Percentiles rank a stretch among this genome's conserved stretches.
Evolutionary conservation across 1,140 invertebrate species (phyloP).

Genomic region (Ylistrum balloti): DNA sequence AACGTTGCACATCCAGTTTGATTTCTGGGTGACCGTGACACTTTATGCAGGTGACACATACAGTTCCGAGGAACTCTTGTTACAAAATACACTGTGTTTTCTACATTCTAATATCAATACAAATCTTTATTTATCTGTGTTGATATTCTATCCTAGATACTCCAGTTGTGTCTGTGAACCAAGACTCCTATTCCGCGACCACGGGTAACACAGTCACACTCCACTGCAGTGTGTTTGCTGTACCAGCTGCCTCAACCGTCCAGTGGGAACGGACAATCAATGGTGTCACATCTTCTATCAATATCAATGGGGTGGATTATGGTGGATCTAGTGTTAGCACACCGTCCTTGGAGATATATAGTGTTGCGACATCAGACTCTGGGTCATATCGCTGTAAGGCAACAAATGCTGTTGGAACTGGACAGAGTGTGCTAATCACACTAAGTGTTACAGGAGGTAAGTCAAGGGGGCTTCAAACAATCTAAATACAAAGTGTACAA

Average conservation of each 20-base stretch:
- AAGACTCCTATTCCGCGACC: slow-evolving; percentile 41
- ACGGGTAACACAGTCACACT: slow-evolving; percentile 48
- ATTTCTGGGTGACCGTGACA: no score
- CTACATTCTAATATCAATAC: no score
- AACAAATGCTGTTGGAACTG: slow-evolving; percentile 45
- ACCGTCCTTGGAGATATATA: slow-evolving; percentile 48
- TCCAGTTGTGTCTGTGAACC: neutral
- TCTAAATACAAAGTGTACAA: no score
- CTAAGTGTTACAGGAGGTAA: slow-evolving; percentile 54
- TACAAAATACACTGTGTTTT: no score
- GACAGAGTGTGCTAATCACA: slow-evolving; percentile 1
- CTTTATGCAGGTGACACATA: no score
- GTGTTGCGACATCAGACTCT: slow-evolving; percentile 12
- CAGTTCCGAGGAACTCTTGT: no score
- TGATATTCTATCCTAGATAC: neutral
- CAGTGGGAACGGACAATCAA: slow-evolving; percentile 45
- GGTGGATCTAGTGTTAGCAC: neutral
- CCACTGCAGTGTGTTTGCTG: slow-evolving; percentile 43
- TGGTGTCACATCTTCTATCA: slow-evolving; percentile 37
- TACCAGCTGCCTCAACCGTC: slow-evolving; percentile 42
- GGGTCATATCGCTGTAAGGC: slow-evolving; percentile 50
- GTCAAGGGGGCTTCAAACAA: no score
- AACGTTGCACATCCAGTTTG: no score
- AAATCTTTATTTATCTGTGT: no score
- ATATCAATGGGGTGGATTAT: slow-evolving; percentile 26